A percentile compares a stretch with the other conserved stretches of the same genome.
Conservation (phyloP, 2,797 vertebrate species). For the Muscicapa striata region DNA sequence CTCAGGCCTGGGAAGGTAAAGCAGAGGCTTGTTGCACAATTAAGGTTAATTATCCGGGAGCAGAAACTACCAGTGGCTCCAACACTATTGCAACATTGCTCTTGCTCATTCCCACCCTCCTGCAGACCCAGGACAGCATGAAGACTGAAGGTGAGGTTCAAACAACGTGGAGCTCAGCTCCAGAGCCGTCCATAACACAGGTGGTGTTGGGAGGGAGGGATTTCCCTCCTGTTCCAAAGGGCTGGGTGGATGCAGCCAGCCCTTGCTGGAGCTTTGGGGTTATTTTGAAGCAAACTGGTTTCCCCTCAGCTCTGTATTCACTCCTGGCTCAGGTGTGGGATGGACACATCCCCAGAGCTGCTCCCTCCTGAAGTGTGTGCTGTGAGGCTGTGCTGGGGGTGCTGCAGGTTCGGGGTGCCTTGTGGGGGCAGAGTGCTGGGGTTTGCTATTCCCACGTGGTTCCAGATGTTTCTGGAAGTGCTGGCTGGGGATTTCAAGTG, state of each 20-base stretch:
- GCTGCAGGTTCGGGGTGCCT: rapidly evolving
- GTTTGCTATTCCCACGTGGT: background rate
- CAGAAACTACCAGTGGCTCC: slow-evolving; percentile 15
- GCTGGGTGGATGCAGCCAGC: background rate
- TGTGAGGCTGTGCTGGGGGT: background rate
- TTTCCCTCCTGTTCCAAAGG: background rate
- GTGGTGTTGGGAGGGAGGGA: background rate
- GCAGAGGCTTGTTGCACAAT: slow-evolving; percentile 42
- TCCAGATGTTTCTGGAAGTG: background rate
- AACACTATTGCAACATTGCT: background rate
- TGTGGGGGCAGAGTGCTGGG: rapidly evolving
- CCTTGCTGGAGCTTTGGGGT: background rate
- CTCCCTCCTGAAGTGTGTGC: background rate
- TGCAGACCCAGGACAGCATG: rapidly evolving
- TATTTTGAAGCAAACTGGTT: background rate
- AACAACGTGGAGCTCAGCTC: background rate
- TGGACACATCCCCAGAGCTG: rapidly evolving
- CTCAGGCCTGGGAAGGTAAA: slow-evolving; percentile 50
- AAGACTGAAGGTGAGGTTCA: background rate
- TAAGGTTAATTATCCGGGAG: slow-evolving; percentile 43
- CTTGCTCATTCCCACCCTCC: slow-evolving; percentile 15
- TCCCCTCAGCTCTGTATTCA: rapidly evolving
- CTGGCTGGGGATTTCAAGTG: slow-evolving; percentile 33
- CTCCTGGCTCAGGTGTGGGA: rapidly evolving
- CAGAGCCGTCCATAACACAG: rapidly evolving